Evolutionary conservation across 2,888 invertebrate species (phyloP).

Genomic region (Hypsopygia costalis): DNA sequence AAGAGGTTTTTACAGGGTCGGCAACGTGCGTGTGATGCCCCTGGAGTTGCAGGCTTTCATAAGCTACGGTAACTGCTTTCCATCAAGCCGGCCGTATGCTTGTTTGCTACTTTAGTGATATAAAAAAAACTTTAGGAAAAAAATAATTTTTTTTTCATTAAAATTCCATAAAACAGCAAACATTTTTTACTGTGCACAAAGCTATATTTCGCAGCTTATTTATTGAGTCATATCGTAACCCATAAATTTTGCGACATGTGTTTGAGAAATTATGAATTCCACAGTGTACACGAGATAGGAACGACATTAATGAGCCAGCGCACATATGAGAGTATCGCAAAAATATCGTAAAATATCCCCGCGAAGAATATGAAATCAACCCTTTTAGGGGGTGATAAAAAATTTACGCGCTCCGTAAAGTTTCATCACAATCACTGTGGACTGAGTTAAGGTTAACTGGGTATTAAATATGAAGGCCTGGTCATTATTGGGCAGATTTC

Average conservation of each 20-base stretch:
- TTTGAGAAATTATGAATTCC: not conserved
- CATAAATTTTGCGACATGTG: not conserved
- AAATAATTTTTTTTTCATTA: too few relatives aligned
- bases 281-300: not conserved
- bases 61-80: too few relatives aligned
- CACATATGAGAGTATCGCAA: not conserved
- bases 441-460: constrained; percentile 14
- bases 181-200: too few relatives aligned
- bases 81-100: too few relatives aligned
- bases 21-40: too few relatives aligned
- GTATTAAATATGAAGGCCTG: constrained; percentile 18
- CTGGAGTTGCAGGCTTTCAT: too few relatives aligned
- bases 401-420: constrained; percentile 16
- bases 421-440: constrained; percentile 15
- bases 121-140: too few relatives aligned
- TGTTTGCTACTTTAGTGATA: too few relatives aligned
- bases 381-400: constrained; percentile 18
- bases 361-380: constrained; percentile 17
- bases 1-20: too few relatives aligned
- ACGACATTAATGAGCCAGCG: not conserved
- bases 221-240: not conserved
- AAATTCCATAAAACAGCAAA: too few relatives aligned
- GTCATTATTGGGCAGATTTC: constrained; percentile 10
- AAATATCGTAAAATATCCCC: not conserved
- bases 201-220: too few relatives aligned